Evolutionary conservation across 2,888 invertebrate genomes (phyloP).

Genomic region (Eutolmus rufibarbis): DNA sequence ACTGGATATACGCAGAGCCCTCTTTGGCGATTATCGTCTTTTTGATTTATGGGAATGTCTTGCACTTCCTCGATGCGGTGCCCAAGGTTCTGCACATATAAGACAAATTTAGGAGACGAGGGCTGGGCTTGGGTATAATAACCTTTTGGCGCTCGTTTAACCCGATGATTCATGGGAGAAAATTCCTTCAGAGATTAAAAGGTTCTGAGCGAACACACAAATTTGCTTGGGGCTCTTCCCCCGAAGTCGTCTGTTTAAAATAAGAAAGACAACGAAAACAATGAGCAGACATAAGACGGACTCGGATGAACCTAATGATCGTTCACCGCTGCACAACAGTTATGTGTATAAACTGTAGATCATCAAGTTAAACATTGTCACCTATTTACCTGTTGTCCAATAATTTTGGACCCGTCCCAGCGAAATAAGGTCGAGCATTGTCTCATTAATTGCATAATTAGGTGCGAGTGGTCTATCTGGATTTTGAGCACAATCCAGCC

Average conservation of each 20-base stretch:
- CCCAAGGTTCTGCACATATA: background rate
- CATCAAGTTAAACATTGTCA: slow-evolving; percentile 17
- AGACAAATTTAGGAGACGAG: background rate
- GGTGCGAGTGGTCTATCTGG: background rate
- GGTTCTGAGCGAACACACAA: background rate
- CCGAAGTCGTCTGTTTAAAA: background rate
- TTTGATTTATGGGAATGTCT: slow-evolving; percentile 27
- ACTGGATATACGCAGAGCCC: background rate
- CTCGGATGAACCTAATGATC: slow-evolving; percentile 1
- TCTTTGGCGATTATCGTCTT: background rate
- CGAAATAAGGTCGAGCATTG: background rate
- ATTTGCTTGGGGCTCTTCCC: background rate
- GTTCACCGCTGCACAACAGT: slow-evolving; percentile 13
- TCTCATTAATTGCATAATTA: background rate
- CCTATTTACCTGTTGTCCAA: background rate
- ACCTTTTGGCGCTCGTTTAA: slow-evolving; percentile 19
- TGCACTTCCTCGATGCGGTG: slow-evolving; percentile 4
- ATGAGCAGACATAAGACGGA: background rate
- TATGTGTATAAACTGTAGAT: background rate
- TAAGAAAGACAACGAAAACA: slow-evolving; percentile 3
- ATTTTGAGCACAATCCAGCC: background rate
- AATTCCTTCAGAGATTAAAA: slow-evolving; percentile 11
- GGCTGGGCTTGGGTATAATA: background rate
- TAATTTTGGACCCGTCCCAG: background rate
- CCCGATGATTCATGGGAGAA: slow-evolving; percentile 15